These are phyloP conservation scores for Melopsittacus undulatus DNA, from an alignment of 2,797 vertebrate genomes.

Conservation along the genomic window DNA sequence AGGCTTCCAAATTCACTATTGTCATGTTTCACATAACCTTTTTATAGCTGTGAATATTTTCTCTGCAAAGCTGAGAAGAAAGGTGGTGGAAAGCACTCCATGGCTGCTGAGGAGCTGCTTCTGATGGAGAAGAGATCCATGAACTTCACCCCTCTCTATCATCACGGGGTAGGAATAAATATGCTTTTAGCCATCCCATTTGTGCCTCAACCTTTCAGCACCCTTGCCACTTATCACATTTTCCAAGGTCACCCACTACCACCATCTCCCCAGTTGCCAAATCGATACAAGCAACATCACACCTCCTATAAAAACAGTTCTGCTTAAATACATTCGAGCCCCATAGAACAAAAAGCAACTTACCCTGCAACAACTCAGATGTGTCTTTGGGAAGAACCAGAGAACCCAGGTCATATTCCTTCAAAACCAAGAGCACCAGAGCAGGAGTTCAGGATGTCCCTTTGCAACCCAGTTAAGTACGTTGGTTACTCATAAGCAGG, in stretches of 20 bases:
- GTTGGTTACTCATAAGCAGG: background rate
- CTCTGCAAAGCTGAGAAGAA: background rate
- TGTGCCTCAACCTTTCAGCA: constrained; percentile 73
- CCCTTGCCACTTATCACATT: constrained; percentile 76
- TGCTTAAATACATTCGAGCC: background rate
- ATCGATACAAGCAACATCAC: constrained; percentile 66
- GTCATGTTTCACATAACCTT: background rate
- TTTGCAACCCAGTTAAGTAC: background rate
- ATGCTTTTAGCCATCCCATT: constrained; percentile 69
- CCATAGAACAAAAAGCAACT: background rate
- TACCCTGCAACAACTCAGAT: background rate
- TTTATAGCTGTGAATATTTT: background rate
- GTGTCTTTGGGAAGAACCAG: background rate
- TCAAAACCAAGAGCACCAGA: background rate
- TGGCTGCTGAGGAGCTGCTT: constrained; percentile 15
- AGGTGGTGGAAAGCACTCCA: background rate
- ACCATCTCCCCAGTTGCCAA: constrained; percentile 58
- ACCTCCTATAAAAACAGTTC: constrained; percentile 52
- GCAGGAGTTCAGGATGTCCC: background rate
- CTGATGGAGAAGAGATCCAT: background rate
- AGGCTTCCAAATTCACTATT: background rate
- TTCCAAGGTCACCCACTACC: constrained; percentile 74
- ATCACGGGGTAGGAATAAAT: constrained; percentile 24
- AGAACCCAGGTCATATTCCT: background rate
- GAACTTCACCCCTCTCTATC: constrained; percentile 16